Percentiles rank a stretch among this genome's conserved stretches.
These are phyloP conservation scores for Drosophila leonis DNA, from an alignment of 2,888 invertebrate genomes.

Conservation along the genomic window DNA sequence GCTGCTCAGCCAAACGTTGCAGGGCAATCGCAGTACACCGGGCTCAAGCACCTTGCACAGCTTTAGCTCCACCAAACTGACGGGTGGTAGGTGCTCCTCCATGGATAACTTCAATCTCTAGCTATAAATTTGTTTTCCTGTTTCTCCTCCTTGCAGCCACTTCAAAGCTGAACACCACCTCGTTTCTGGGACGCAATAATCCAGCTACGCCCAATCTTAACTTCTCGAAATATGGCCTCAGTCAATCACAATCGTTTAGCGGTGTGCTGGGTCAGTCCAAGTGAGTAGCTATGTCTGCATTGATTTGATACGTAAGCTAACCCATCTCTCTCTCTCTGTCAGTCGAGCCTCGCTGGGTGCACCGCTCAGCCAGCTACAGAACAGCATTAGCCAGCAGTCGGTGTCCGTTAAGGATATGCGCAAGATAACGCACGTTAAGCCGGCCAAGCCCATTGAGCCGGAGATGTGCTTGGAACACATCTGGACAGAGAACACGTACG, in stretches of 20 bases:
- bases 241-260: conserved; percentile 78
- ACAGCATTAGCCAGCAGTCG: conserved; percentile 82
- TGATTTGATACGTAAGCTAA: neutral
- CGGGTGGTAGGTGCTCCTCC: conserved; percentile 61
- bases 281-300: conserved; percentile 58
- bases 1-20: conserved; percentile 64
- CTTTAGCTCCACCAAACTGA: conserved; percentile 77
- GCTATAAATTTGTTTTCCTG: neutral
- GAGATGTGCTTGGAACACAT: conserved; percentile 95
- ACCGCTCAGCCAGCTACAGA: conserved; percentile 83
- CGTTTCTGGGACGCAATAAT: conserved; percentile 74
- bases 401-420: conserved; percentile 85
- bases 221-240: conserved; percentile 72
- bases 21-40: conserved; percentile 42
- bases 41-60: conserved; percentile 52
- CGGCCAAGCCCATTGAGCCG: conserved; percentile 91
- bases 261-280: conserved; percentile 79
- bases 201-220: conserved; percentile 67
- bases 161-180: conserved; percentile 68
- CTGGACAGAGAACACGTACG: conserved; percentile 91
- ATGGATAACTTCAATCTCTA: neutral
- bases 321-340: accelerated
- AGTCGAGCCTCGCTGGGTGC: conserved; percentile 83
- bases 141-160: conserved; percentile 47
- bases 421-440: conserved; percentile 86